Evolutionary conservation across 2,797 vertebrate genomes (phyloP).

Genomic region (Tauraco hartlaubi): DNA sequence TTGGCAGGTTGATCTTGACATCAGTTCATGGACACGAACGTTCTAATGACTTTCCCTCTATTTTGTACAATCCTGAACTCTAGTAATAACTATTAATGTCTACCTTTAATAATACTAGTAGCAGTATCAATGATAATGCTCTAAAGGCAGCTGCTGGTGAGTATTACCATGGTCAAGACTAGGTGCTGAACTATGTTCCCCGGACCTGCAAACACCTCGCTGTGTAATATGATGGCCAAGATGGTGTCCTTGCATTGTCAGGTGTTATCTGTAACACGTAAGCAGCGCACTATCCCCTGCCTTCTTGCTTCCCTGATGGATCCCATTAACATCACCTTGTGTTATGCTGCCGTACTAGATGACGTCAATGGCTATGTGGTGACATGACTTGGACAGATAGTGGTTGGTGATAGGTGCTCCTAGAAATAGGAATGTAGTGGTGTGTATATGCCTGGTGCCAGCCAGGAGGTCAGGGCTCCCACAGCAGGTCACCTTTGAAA

Average conservation of each 20-base stretch:
- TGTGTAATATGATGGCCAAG: background rate
- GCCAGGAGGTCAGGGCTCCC: background rate
- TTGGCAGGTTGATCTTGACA: background rate
- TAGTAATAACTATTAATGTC: background rate
- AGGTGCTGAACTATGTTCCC: background rate
- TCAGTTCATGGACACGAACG: rapidly evolving
- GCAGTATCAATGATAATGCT: background rate
- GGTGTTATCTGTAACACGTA: background rate
- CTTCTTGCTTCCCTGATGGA: background rate
- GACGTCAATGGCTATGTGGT: background rate
- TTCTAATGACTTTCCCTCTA: background rate
- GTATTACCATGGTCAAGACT: background rate
- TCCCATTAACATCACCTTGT: background rate
- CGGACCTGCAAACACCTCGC: rapidly evolving
- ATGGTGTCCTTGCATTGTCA: background rate
- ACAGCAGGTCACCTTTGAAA: background rate
- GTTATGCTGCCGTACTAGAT: rapidly evolving
- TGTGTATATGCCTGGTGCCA: background rate
- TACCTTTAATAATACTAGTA: background rate
- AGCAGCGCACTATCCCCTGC: background rate
- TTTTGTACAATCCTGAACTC: background rate
- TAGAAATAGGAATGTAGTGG: background rate
- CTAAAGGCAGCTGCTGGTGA: background rate
- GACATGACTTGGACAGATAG: background rate
- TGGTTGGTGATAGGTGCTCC: background rate